Percentiles rank a stretch among this genome's conserved stretches.
Conservation (phyloP, 1,140 invertebrate species). For the Archivesica marissinica region DNA sequence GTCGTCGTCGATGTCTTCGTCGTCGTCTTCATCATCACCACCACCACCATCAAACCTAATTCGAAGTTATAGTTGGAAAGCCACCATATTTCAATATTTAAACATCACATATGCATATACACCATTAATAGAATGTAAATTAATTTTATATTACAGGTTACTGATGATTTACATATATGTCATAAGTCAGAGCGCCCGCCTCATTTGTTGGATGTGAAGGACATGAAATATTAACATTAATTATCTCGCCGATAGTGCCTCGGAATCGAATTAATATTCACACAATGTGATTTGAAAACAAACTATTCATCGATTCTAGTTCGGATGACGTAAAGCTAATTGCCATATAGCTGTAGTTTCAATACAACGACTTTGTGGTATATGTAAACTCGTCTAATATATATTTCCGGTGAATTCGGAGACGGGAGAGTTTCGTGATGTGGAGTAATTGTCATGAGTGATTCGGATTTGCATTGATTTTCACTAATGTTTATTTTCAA, state of each 20-base stretch:
- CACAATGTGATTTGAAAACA: conserved; percentile 14
- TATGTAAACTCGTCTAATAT: background rate
- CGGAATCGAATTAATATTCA: background rate
- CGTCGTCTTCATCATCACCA: no score
- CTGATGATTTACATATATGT: no score
- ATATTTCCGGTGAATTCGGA: background rate
- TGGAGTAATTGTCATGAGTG: background rate
- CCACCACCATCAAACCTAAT: no score
- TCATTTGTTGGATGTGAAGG: background rate
- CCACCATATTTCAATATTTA: no score
- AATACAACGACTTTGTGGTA: conserved; percentile 15
- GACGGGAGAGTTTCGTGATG: background rate
- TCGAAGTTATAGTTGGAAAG: no score
- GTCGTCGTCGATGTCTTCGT: no score
- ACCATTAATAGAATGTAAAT: no score
- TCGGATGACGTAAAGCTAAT: background rate
- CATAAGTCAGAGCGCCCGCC: background rate
- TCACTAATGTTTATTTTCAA: background rate
- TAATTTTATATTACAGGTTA: no score
- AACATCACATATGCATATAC: no score
- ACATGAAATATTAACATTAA: background rate
- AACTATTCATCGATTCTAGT: background rate
- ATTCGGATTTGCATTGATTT: background rate
- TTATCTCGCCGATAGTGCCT: background rate
- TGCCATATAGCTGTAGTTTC: conserved; percentile 19